Evolutionary conservation across 2,888 invertebrate genomes (phyloP), one percentile per base, ranked within the genome.

Genomic region (Apamea epomidion): DNA sequence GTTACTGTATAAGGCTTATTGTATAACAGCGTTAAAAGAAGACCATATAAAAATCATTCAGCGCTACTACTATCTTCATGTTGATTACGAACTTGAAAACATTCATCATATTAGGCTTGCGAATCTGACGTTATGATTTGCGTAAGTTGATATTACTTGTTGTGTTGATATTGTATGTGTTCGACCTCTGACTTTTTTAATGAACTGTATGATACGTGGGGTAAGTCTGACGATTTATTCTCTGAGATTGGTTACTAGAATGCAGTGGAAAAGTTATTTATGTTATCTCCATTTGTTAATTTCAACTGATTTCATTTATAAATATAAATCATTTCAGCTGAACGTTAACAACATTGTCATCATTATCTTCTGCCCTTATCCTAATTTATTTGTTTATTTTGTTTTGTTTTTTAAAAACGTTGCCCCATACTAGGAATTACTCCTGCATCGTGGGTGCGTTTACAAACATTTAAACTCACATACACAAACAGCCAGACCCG

Each of bases 261-360:
- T 37, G 32, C 58, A 87, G 67, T 79, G 84, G 87, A 85, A 83
- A 83, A 76, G 65, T 83, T 83, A 67, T 67, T 70, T 6, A 16
- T 37, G 64, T 18, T 74, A 76, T 74, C 32, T 76, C 12, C 32
- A 32, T 67, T 60, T 60, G 51, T 73, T 25, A 51, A 32, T 42
- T 37, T 14, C 14, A 54, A 32, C n/a, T 54, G 37, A 37, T 37
- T 62, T 48, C n/a, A 0, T 42, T n/a, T 51, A 51, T 75, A 29
- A 16, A 29, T 6, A 60, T n/a, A n/a, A 60, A 60, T 10, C 5
- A 29, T 6, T 29, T 14, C n/a, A 16, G 16, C 62, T 29, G 62
- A 6, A 29, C 16, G 29, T 16, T 62, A 62, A 62, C 0, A 29
- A 29, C 5, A n/a, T 10, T 58, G 12, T 12, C n/a, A 1, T n/a